Evolutionary conservation across 2,888 invertebrate species (phyloP), one percentile per base, ranked within the genome.

Genomic region (Cephus pygmeus): DNA sequence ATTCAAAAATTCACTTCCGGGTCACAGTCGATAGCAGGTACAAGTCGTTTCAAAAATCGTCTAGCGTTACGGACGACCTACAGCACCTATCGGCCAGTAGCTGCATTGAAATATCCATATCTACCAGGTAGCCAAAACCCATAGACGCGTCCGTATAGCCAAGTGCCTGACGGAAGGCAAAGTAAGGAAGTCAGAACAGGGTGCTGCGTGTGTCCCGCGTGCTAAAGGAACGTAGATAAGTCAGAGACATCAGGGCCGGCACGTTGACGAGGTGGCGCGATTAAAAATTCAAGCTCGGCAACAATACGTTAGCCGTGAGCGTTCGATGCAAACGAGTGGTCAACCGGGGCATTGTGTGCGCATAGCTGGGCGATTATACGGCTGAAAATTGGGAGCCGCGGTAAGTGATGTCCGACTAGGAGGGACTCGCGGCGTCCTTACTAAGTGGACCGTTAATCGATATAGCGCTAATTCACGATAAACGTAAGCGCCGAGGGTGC

Each of bases 341-440:
- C 87, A 85, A 85, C 81, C 85, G 83, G 86, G 86, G 81, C 86
- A 80, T 82, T 84, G 85, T 87, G 84, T 81, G 87, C 88, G 88
- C 88, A 87, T 87, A 86, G 86, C 83, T 87, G 82, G 80, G 86
- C 87, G 87, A 88, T 88, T 87, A 87, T 78, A 84, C 83, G 83
- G 81, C 81, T 82, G 81, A 81, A 85, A 81, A 81, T 76, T 30
- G 71, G 33, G 12, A 23, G 71, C 6, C 71, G 71, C 31, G 33
- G 4, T 71, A 71, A 71, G 71, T 71, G 71, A 31, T 71, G 71
- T 71, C 71, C 71, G 6, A 1, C 34, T 2, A 9, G 71, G 0
- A 12, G 33, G 4, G 12, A 71, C 15, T 31, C 71, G 31, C 23
- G 31, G 71, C 71, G 1, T 12, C 31, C 33, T 71, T 34, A 34